Base-by-base conservation (phyloP, 2,797 vertebrate genomes). In the Avahi laniger region DNA sequence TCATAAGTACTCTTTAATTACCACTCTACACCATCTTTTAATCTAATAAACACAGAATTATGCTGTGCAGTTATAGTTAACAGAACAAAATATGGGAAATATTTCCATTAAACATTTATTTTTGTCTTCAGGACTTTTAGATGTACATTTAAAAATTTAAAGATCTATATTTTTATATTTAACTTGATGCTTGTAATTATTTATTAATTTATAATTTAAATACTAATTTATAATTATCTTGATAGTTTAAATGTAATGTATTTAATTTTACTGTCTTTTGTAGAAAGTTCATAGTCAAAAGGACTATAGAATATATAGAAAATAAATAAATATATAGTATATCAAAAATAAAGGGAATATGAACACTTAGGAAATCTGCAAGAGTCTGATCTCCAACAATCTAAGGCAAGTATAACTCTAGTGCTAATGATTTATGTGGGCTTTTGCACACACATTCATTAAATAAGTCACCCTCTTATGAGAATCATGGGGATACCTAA, bases 1-100 rank as follows among this genome's bases (percentile, higher is more conserved):
- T 85, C 54, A 0, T 90, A 96, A 96, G 83, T 86, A 84, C 63
- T 69, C 82, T 84, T 96, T 96, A 94, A 96, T 93, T 94, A 96
- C 59, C 30, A 67, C 48, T 70, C 24, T 30, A 63, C 2, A 54
- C 63, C 14, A 50, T 91, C 75, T 70, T 89, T 94, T 88, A 84
- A 95, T 30, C 61, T 79, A 91, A 90, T 96, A 92, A 92, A 63
- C 30, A 46, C 59, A 90, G 43, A 96, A 76, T 83, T 43, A 80
- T 15, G 9, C 9, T 91, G 12, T 2, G 30, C 33, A 72, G 67
- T 70, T 75, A 41, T 20, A 70, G n/a, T 41, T 30, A 76, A 72
- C 8, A 28, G 15, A 76, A 84, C 52, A 26, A 79, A 75, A 67
- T 48, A 38, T 4, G 14, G 54, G 52, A 83, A 87, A 43, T 76